A percentile compares a stretch with the other conserved stretches of the same genome.
Conservation (phyloP, 2,888 invertebrate genomes). For the Microctonus aethiopoides region DNA sequence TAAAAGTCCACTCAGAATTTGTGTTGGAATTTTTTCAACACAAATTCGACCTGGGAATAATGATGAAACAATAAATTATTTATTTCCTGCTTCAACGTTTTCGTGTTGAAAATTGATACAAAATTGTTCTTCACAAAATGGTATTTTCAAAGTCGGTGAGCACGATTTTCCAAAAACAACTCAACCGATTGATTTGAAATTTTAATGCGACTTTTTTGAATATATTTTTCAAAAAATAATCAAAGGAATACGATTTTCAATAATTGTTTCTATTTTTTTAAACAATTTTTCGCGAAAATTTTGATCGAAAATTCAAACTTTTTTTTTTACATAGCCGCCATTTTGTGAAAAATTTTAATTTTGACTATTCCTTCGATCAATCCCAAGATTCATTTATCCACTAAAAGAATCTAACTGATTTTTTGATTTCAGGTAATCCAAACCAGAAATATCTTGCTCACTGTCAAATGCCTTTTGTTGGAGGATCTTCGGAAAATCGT, state of each 20-base stretch:
- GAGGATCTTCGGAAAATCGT: background rate
- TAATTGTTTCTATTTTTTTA: slow-evolving; percentile 35
- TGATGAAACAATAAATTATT: too few species aligned
- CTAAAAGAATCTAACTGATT: background rate
- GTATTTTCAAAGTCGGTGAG: too few species aligned
- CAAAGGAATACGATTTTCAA: slow-evolving; percentile 28
- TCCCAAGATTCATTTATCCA: slow-evolving; percentile 21
- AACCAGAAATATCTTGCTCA: background rate
- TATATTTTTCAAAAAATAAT: slow-evolving; percentile 37
- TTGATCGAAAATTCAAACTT: slow-evolving; percentile 22
- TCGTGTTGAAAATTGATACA: too few species aligned
- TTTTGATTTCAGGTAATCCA: background rate
- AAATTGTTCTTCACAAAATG: too few species aligned
- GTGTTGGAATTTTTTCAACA: too few species aligned
- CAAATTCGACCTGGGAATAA: too few species aligned
- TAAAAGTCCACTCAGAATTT: too few species aligned
- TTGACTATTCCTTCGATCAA: slow-evolving; percentile 31
- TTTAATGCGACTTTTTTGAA: slow-evolving; percentile 30
- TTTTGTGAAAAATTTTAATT: slow-evolving; percentile 33
- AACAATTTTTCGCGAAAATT: slow-evolving; percentile 36
- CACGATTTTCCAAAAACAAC: slow-evolving; percentile 35
- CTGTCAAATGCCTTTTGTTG: background rate
- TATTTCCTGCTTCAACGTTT: too few species aligned
- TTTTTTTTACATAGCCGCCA: slow-evolving; percentile 32
- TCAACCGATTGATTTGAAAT: slow-evolving; percentile 40